phyloP scores from a whole-genome alignment of 2,113 vertebrate genomes.

The Callipepla californica region DNA sequence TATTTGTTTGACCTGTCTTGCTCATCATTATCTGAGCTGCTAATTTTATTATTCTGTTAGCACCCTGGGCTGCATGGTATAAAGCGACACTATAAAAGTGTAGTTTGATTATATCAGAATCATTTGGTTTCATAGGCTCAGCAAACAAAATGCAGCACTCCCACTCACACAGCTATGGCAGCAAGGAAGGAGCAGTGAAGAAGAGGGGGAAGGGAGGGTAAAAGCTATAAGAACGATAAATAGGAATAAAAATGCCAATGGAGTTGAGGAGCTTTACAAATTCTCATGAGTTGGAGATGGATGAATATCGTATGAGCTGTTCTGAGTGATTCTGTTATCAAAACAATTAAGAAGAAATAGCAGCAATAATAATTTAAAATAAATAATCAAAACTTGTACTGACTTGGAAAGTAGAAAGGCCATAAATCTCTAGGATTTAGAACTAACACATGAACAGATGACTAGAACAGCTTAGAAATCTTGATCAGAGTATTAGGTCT shows the following conservation, averaged over 20 bases:
- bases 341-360: background rate
- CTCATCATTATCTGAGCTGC: conserved; percentile 76
- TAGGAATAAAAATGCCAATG: background rate
- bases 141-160: conserved; percentile 69
- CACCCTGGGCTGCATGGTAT: conserved; percentile 68
- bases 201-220: conserved; percentile 16
- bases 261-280: background rate
- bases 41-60: conserved; percentile 81
- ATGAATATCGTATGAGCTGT: background rate
- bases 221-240: conserved; percentile 24
- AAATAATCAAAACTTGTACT: background rate
- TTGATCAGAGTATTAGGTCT: background rate
- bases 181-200: conserved; percentile 36
- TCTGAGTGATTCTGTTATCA: background rate
- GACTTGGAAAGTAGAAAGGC: background rate
- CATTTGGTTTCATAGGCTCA: conserved; percentile 61
- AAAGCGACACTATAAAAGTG: conserved; percentile 71
- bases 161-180: conserved; percentile 47
- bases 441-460: background rate
- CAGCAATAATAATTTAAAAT: background rate
- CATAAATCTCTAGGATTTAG: background rate
- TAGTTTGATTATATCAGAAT: conserved; percentile 79
- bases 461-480: background rate
- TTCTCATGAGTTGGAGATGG: background rate
- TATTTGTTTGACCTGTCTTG: conserved; percentile 75